Evolutionary conservation across 2,113 vertebrate genomes (phyloP).

Genomic region (Uropsilus gracilis): DNA sequence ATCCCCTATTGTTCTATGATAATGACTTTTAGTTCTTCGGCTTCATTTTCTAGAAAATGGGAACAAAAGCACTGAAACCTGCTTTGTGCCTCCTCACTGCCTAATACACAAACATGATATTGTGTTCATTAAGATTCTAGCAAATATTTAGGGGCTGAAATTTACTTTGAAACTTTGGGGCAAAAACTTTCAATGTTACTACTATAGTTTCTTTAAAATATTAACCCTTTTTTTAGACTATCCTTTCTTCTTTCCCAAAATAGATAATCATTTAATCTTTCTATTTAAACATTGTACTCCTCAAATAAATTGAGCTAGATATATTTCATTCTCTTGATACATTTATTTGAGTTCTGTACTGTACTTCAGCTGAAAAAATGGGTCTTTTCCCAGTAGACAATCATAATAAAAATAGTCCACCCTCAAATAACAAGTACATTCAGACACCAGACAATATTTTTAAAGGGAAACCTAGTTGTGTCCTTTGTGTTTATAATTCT

Average conservation of each 20-base stretch:
- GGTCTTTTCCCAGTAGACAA: constrained; percentile 64
- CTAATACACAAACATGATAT: neutral
- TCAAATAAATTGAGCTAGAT: constrained; percentile 46
- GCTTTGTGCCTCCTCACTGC: neutral
- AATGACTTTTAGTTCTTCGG: neutral
- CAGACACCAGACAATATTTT: constrained; percentile 16
- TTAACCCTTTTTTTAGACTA: constrained; percentile 35
- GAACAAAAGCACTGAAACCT: neutral
- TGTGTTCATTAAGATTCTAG: neutral
- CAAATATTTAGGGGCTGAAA: constrained; percentile 2
- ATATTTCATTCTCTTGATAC: constrained; percentile 43
- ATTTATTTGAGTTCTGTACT: neutral
- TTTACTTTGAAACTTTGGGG: constrained; percentile 5
- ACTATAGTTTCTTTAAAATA: constrained; percentile 14
- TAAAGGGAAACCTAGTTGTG: constrained; percentile 48
- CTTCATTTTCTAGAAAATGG: constrained; percentile 13
- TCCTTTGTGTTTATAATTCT: constrained; percentile 36
- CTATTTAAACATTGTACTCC: constrained; percentile 56
- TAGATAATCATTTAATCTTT: constrained; percentile 42
- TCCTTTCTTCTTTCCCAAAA: neutral
- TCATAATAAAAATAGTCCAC: constrained; percentile 58
- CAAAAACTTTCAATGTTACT: constrained; percentile 1
- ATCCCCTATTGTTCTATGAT: neutral
- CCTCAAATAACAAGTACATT: constrained; percentile 58
- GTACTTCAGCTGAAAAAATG: constrained; percentile 50